phyloP scores from a whole-genome alignment of 2,113 vertebrate species.

The Microcebus tavaratra region DNA sequence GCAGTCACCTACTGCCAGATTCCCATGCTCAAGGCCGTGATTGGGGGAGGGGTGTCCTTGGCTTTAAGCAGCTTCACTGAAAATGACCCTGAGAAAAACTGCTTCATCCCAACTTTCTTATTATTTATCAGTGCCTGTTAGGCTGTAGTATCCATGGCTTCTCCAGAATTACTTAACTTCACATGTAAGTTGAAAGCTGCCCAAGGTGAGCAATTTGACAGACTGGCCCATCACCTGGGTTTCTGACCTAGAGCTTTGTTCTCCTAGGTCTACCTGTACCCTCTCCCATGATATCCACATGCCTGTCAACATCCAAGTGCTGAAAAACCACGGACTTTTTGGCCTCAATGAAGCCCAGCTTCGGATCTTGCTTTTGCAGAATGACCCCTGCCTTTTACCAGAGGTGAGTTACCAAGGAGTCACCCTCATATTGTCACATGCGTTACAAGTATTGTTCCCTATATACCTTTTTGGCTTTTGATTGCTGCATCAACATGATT shows the following conservation, averaged over 20 bases:
- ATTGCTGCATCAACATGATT: neutral
- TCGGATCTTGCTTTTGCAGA: slow-evolving; percentile 86
- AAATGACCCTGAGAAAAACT: neutral
- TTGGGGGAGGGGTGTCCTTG: neutral
- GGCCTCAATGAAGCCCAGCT: slow-evolving; percentile 84
- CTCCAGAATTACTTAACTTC: neutral
- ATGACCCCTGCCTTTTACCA: slow-evolving; percentile 85
- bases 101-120: neutral
- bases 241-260: slow-evolving; percentile 36
- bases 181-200: neutral
- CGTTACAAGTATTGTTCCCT: neutral
- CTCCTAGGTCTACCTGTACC: slow-evolving; percentile 81
- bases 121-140: neutral
- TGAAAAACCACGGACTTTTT: slow-evolving; percentile 81
- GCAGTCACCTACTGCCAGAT: neutral
- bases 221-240: neutral
- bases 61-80: neutral
- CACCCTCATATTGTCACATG: neutral
- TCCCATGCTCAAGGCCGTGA: neutral
- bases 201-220: neutral
- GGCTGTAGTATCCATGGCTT: neutral
- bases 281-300: slow-evolving; percentile 82
- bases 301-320: slow-evolving; percentile 78
- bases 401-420: slow-evolving; percentile 81
- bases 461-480: neutral